phyloP scores from a whole-genome alignment of 2,797 vertebrate species.

The Clarias platycephalus region DNA sequence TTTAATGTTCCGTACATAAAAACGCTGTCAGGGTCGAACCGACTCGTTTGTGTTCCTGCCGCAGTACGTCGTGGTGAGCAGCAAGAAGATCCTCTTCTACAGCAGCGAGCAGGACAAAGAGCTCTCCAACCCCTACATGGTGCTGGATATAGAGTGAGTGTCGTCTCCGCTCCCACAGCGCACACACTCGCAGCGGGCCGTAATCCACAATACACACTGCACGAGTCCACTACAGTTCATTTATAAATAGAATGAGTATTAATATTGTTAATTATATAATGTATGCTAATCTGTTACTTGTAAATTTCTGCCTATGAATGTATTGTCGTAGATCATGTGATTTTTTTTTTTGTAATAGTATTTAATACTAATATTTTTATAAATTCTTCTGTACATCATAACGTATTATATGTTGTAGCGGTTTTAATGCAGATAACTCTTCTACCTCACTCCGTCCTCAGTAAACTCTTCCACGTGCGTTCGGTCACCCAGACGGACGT shows the following conservation, averaged over 20 bases:
- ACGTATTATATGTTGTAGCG: too few species aligned
- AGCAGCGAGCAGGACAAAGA: slow-evolving; percentile 88
- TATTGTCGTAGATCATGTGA: too few species aligned
- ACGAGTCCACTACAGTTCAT: background rate
- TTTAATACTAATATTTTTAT: background rate
- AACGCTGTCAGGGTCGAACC: background rate
- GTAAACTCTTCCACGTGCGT: slow-evolving; percentile 87
- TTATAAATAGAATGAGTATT: background rate
- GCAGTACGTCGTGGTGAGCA: slow-evolving; percentile 85
- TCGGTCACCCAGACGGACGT: slow-evolving; percentile 88
- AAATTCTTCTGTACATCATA: too few species aligned
- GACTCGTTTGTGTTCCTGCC: background rate
- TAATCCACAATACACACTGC: background rate
- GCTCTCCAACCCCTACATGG: slow-evolving; percentile 86
- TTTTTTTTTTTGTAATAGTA: too few species aligned
- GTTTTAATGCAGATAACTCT: background rate
- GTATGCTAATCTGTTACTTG: too few species aligned
- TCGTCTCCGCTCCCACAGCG: background rate
- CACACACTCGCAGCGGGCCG: background rate
- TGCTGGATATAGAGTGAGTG: slow-evolving; percentile 88
- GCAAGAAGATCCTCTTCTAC: slow-evolving; percentile 89
- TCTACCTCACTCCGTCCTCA: slow-evolving; percentile 50
- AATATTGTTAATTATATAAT: background rate
- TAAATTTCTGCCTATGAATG: too few species aligned
- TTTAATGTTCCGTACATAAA: background rate